Conservation (phyloP, 2,797 vertebrate species). For the Sciurus vulgaris region DNA sequence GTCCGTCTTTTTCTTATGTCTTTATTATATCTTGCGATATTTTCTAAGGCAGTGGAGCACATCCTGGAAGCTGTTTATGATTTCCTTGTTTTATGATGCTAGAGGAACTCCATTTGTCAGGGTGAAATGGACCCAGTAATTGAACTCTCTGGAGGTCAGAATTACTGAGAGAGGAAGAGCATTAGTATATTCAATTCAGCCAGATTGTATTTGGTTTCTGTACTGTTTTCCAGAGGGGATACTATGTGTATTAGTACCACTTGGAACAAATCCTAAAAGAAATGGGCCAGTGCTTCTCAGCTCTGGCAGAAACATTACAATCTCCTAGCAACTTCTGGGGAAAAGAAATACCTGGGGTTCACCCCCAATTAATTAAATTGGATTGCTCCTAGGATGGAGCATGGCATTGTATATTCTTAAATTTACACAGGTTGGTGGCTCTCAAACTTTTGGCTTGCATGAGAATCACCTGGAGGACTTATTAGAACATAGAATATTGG, state of each 20-base stretch:
- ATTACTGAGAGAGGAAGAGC: conserved; percentile 45
- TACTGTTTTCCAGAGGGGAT: conserved; percentile 52
- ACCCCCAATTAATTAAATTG: not conserved
- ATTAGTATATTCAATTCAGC: conserved; percentile 27
- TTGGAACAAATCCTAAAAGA: conserved; percentile 37
- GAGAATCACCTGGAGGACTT: not conserved
- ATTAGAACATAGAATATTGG: not conserved
- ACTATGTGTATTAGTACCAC: not conserved
- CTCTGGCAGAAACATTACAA: not conserved
- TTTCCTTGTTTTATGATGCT: conserved; percentile 63
- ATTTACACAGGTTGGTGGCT: not conserved
- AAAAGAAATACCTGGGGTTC: rapidly evolving
- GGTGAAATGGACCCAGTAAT: conserved; percentile 16
- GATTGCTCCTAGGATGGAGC: not conserved
- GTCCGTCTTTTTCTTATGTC: conserved; percentile 3
- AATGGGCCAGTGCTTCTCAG: not conserved
- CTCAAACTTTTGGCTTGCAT: not conserved
- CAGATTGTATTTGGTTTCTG: conserved; percentile 14
- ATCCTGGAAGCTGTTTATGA: conserved; percentile 58
- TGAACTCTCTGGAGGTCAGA: conserved; percentile 72
- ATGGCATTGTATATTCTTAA: not conserved
- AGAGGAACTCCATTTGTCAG: conserved; percentile 52
- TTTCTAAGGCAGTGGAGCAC: conserved; percentile 58
- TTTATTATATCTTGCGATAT: not conserved
- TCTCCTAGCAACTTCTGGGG: not conserved